These are phyloP conservation scores for Apantesis nais DNA, from an alignment of 2,888 invertebrate genomes.

Conservation along the genomic window DNA sequence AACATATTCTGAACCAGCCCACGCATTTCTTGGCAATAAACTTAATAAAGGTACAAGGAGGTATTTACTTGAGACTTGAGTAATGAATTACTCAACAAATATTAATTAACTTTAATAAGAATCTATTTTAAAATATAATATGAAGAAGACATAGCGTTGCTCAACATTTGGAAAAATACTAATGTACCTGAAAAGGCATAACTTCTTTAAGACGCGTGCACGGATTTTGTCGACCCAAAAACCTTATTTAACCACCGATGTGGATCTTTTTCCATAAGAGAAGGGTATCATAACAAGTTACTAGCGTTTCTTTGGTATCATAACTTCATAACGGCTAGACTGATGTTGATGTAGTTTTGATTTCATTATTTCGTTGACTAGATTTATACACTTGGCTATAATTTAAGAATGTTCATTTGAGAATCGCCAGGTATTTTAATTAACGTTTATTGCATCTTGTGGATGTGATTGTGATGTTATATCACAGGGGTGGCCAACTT, in stretches of 20 bases:
- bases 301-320: not conserved
- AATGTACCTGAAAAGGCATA: not conserved
- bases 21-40: not conserved
- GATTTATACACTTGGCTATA: not conserved
- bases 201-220: not conserved
- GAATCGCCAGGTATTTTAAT: no score
- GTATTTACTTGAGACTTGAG: not conserved
- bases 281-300: not conserved
- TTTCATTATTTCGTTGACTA: not conserved
- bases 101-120: not conserved
- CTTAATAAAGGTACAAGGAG: not conserved
- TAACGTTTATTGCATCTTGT: no score
- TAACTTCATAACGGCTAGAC: not conserved
- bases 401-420: not conserved
- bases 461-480: no score
- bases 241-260: not conserved
- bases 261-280: not conserved
- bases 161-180: not conserved
- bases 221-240: not conserved
- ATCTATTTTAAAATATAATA: not conserved
- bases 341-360: not conserved
- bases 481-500: no score
- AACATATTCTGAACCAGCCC: not conserved
- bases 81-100: not conserved
- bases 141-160: not conserved